Evolutionary conservation across 2,888 invertebrate genomes (phyloP), one percentile per base, ranked within the genome.

Genomic region (Agriopis leucophaearia): DNA sequence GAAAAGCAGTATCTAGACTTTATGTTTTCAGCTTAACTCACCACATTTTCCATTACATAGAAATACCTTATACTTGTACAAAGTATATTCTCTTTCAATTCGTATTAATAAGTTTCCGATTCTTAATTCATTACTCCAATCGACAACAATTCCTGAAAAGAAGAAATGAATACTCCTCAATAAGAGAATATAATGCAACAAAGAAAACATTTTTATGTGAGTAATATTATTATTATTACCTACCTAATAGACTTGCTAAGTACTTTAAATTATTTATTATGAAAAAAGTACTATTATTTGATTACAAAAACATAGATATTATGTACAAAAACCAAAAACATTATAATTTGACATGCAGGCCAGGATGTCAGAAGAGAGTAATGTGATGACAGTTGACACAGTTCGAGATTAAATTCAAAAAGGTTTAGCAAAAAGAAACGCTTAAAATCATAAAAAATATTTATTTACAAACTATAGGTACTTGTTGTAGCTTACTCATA

Each of bases 21-120:
- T n/a, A n/a, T n/a, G 36, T 36, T 36, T 36, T 13, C 16, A 0
- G 15, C 3, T n/a, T 27, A 40, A 55, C 55, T 55, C 3, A 55
- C 55, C 55, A 55, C 55, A 55, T 55, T 55, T 18, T 42, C 27
- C 18, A 27, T 18, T 9, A 44, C 18, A 13, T 18, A 18, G 6
- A 18, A 54, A 8, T 44, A 27, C 1, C 13, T 27, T 27, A 55
- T 4, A 40, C 1, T 13, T 5, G 5, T 50, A 27, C 27, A 13
- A 5, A 27, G 18, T 8, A 13, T 27, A 13, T 27, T 16, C 18
- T 42, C 18, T 42, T 18, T 8, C 18, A 55, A 38, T 10, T 38
- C 38, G 38, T 38, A 1, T 38, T 38, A 9, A 9, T 38, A 38
- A 9, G 8, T 38, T 38, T 38, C 6, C 1, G 38, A 9, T 38